Conservation (phyloP, 1,140 invertebrate genomes). For the Cardiocondyla obscurior region DNA sequence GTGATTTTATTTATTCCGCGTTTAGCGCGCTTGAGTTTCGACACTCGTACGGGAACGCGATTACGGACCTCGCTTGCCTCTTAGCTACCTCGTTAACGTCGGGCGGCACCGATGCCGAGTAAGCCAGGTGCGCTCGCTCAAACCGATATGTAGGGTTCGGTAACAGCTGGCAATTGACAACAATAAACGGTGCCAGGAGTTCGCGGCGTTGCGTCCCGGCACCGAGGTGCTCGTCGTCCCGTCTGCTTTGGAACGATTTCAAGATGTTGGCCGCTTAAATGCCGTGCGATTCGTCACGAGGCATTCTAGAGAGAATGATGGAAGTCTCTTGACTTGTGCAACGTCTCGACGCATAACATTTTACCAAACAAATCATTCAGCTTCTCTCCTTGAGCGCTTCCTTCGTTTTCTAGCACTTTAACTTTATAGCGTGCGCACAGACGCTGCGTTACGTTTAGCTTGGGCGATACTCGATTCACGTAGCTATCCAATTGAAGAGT, state of each 20-base stretch:
- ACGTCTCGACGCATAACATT: neutral
- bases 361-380: neutral
- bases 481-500: no score
- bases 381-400: neutral
- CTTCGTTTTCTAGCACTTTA: neutral
- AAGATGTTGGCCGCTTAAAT: constrained; percentile 49
- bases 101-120: neutral
- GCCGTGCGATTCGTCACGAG: constrained; percentile 23
- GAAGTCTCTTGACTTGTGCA: constrained; percentile 35
- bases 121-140: constrained; percentile 9
- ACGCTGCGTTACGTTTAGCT: neutral
- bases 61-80: no score
- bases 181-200: constrained; percentile 50
- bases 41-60: no score
- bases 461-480: neutral
- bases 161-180: constrained; percentile 53
- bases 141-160: constrained; percentile 9
- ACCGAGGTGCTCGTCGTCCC: constrained; percentile 39
- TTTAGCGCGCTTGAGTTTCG: no score
- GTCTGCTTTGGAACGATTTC: constrained; percentile 57
- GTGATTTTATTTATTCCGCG: no score
- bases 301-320: neutral
- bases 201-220: neutral
- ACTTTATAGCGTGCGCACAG: neutral
- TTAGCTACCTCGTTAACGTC: no score